Percentiles rank a stretch among this genome's conserved stretches.
phyloP scores from a whole-genome alignment of 2,888 invertebrate genomes.

The Apamea anceps region DNA sequence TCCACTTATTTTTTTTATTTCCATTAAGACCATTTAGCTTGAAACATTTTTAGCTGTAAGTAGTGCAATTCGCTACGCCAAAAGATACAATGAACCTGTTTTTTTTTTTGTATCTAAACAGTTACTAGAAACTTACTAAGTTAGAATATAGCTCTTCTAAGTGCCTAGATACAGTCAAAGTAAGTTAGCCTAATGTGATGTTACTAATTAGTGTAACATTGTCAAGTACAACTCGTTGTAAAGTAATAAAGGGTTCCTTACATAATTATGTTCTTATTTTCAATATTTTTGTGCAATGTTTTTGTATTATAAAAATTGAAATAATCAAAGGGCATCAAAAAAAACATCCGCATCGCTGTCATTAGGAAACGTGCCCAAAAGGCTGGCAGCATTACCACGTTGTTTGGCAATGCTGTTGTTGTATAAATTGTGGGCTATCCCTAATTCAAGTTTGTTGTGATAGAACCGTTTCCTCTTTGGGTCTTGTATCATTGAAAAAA shows the following conservation, averaged over 20 bases:
- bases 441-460: too few species aligned
- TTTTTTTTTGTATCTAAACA: conserved; percentile 28
- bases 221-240: neutral
- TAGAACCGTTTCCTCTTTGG: too few species aligned
- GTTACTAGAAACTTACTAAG: conserved; percentile 39
- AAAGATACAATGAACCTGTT: conserved; percentile 31
- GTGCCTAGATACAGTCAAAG: neutral
- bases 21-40: conserved; percentile 10
- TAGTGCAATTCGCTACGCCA: conserved; percentile 50
- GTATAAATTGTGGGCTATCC: too few species aligned
- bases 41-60: conserved; percentile 57
- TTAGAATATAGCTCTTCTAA: neutral
- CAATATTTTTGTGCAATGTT: too few species aligned
- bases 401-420: too few species aligned
- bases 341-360: too few species aligned
- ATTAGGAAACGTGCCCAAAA: too few species aligned
- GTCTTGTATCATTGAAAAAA: too few species aligned
- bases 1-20: conserved; percentile 27
- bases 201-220: conserved; percentile 34
- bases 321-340: too few species aligned
- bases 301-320: too few species aligned
- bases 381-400: too few species aligned
- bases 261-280: neutral
- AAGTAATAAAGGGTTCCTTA: neutral
- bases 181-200: conserved; percentile 24